These are phyloP conservation scores for Nesogale talazaci DNA, from an alignment of 2,113 vertebrate species.

Conservation along the genomic window DNA sequence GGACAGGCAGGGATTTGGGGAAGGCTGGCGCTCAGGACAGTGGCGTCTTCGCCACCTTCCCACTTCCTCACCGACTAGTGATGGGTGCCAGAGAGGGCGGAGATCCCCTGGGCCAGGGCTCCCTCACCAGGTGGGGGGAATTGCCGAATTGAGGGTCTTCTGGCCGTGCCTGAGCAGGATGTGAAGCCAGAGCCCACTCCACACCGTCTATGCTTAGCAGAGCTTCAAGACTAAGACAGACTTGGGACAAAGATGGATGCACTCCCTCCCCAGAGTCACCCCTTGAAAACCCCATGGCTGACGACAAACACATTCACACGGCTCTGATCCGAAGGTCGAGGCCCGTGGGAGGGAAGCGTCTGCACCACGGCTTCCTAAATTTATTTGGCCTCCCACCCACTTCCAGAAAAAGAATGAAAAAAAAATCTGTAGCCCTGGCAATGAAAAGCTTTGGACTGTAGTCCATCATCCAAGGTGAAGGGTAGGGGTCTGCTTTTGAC, in stretches of 20 bases:
- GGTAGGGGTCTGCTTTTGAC: too few species aligned
- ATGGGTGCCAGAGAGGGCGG: fast-evolving
- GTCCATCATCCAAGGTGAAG: too few species aligned
- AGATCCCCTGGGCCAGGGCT: fast-evolving
- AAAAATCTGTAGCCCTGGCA: too few species aligned
- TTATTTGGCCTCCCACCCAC: too few species aligned
- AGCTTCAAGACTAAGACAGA: neutral
- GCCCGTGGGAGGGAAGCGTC: too few species aligned
- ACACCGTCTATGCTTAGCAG: neutral
- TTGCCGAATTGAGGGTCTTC: fast-evolving
- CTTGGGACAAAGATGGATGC: neutral
- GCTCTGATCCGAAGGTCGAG: too few species aligned
- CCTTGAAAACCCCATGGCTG: too few species aligned
- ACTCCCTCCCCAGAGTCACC: too few species aligned
- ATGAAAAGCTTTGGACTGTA: too few species aligned
- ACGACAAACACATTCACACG: too few species aligned
- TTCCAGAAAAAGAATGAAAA: too few species aligned
- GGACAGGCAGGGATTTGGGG: fast-evolving
- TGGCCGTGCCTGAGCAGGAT: fast-evolving
- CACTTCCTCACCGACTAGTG: fast-evolving
- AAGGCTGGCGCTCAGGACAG: fast-evolving
- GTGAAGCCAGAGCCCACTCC: neutral
- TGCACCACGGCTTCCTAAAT: too few species aligned
- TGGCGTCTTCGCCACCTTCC: fast-evolving
- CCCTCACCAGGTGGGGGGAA: fast-evolving